Conservation (phyloP, 2,888 invertebrate species). For the Loripinus fragilis region DNA sequence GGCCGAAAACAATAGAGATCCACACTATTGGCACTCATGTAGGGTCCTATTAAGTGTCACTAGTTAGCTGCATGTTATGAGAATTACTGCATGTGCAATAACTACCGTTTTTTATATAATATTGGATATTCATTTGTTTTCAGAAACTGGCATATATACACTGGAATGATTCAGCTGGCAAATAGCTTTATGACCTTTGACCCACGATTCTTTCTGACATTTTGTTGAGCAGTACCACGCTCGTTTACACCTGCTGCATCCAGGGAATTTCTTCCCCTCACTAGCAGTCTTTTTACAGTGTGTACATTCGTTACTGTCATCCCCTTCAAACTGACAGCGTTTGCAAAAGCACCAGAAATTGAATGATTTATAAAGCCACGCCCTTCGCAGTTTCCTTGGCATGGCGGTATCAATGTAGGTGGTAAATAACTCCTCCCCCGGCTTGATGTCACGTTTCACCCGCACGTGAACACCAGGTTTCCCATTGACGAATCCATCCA, state of each 20-base stretch:
- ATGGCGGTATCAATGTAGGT: constrained; percentile 78
- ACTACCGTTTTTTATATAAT: too few relatives aligned
- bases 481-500: constrained; percentile 68
- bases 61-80: too few relatives aligned
- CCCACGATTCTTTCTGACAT: constrained; percentile 77
- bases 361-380: constrained; percentile 79
- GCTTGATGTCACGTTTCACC: constrained; percentile 71
- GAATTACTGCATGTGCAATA: too few relatives aligned
- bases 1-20: too few relatives aligned
- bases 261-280: constrained; percentile 69
- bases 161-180: constrained; percentile 69
- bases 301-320: constrained; percentile 71
- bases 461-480: constrained; percentile 72
- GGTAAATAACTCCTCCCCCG: constrained; percentile 74
- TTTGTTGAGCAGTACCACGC: constrained; percentile 78
- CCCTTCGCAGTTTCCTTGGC: constrained; percentile 73
- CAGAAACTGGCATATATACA: constrained; percentile 36
- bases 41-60: too few relatives aligned
- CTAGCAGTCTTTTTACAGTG: constrained; percentile 67
- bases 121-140: constrained; percentile 7
- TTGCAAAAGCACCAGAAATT: constrained; percentile 79
- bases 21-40: too few relatives aligned
- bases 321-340: constrained; percentile 76
- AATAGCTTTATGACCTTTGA: constrained; percentile 73
- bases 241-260: constrained; percentile 74